phyloP scores from a whole-genome alignment of 1,140 invertebrate species.

The Pristionchus pacificus region DNA sequence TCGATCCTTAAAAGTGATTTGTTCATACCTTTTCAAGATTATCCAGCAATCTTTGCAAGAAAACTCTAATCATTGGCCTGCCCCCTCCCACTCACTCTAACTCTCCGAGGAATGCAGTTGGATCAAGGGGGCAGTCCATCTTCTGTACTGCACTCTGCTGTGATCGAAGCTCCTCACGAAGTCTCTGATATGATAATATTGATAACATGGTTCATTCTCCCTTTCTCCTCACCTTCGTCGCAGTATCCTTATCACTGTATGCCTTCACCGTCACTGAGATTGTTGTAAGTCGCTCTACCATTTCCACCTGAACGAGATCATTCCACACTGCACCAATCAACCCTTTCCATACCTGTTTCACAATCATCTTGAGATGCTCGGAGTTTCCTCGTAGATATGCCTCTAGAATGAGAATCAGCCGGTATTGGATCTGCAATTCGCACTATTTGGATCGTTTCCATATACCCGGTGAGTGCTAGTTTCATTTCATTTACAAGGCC shows the following conservation, averaged over 20 bases:
- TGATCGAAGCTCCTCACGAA: constrained; percentile 64
- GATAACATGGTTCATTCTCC: background rate
- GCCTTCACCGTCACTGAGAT: constrained; percentile 58
- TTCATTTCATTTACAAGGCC: no score
- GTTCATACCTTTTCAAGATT: no score
- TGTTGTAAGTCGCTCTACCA: constrained; percentile 78
- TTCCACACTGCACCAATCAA: background rate
- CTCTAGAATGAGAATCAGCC: constrained; percentile 73
- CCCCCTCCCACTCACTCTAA: constrained; percentile 47
- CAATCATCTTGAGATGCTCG: constrained; percentile 75
- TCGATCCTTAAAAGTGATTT: constrained; percentile 68
- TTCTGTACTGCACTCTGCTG: constrained; percentile 60
- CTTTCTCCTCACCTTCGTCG: constrained; percentile 1
- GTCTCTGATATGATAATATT: constrained; percentile 57
- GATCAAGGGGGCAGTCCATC: constrained; percentile 54
- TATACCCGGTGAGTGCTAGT: no score
- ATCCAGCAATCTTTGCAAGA: no score
- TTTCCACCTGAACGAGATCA: constrained; percentile 67
- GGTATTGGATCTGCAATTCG: no score
- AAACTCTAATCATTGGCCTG: background rate
- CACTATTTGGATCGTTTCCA: no score
- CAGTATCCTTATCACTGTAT: background rate
- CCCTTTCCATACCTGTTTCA: constrained; percentile 74
- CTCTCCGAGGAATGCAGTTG: constrained; percentile 55
- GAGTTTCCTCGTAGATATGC: constrained; percentile 81